Percentiles rank a stretch among this genome's conserved stretches.
Evolutionary conservation across 1,140 invertebrate genomes (phyloP).

Genomic region (Chironomus striatipennis): DNA sequence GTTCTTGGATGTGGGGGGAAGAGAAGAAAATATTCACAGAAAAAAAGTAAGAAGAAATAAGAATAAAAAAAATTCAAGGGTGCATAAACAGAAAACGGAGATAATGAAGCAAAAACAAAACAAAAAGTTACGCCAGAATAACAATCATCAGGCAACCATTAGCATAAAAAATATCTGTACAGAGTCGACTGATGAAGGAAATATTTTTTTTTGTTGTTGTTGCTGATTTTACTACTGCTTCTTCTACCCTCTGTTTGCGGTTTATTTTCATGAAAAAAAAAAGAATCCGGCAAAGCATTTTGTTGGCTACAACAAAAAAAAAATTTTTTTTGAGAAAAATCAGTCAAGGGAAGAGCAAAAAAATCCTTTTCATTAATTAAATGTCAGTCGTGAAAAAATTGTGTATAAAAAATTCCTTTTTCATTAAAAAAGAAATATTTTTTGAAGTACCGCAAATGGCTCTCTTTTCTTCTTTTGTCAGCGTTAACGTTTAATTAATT

Average conservation of each 20-base stretch:
- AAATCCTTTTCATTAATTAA: constrained; percentile 24
- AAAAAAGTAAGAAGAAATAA: too few relatives aligned
- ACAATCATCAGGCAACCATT: constrained; percentile 18
- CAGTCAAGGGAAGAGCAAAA: not conserved
- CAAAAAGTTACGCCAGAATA: constrained; percentile 7
- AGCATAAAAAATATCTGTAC: constrained; percentile 4
- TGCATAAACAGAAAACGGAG: not conserved
- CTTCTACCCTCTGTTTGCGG: not conserved
- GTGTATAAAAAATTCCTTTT: not conserved
- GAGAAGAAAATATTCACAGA: too few relatives aligned
- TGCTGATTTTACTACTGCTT: not conserved
- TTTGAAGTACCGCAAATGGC: constrained; percentile 15
- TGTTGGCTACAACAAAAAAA: not conserved
- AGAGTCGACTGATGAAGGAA: not conserved
- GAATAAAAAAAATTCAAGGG: constrained; percentile 14
- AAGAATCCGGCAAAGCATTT: not conserved
- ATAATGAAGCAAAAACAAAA: constrained; percentile 19
- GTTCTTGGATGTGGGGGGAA: not conserved
- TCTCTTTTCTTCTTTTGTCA: constrained; percentile 14
- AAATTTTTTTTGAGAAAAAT: too few relatives aligned
- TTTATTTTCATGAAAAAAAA: not conserved
- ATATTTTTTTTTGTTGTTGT: not conserved
- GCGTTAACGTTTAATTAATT: constrained; percentile 14
- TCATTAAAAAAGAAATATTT: constrained; percentile 5
- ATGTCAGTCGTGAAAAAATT: constrained; percentile 19